A percentile compares a stretch with the other conserved stretches of the same genome.
Evolutionary conservation across 2,113 vertebrate species (phyloP).

Genomic region (Plotosus lineatus): DNA sequence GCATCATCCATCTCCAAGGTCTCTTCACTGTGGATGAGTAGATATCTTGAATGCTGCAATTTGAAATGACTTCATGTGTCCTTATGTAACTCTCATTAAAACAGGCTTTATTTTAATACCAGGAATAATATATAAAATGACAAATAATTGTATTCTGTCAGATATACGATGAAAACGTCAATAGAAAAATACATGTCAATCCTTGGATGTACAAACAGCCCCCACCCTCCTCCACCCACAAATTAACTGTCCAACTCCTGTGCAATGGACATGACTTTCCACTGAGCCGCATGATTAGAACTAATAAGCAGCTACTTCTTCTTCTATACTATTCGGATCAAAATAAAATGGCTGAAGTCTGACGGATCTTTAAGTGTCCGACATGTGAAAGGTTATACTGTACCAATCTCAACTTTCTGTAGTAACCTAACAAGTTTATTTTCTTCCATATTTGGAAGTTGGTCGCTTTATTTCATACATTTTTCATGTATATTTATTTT

Average conservation of each 20-base stretch:
- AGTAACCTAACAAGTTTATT: constrained; percentile 53
- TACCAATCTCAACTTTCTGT: constrained; percentile 42
- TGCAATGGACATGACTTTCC: too few species aligned
- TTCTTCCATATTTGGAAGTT: constrained; percentile 79
- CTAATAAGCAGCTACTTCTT: too few species aligned
- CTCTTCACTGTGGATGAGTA: constrained; percentile 11
- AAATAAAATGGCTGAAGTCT: too few species aligned
- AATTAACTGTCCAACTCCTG: too few species aligned
- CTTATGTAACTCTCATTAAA: constrained; percentile 10
- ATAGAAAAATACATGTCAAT: too few species aligned
- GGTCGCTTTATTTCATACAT: constrained; percentile 59
- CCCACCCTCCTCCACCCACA: too few species aligned
- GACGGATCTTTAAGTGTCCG: too few species aligned
- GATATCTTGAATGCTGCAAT: constrained; percentile 46
- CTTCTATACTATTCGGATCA: too few species aligned
- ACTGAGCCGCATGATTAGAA: too few species aligned
- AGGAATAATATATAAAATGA: background rate
- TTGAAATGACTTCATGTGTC: constrained; percentile 49
- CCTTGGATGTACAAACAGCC: too few species aligned
- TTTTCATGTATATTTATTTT: constrained; percentile 74
- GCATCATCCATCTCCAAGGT: background rate
- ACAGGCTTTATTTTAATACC: constrained; percentile 37
- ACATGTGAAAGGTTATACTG: constrained; percentile 23
- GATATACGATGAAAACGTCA: too few species aligned
- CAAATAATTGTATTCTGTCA: constrained; percentile 36